Evolutionary conservation across 2,888 invertebrate genomes (phyloP), one percentile per base, ranked within the genome.

Genomic region (Spisula solida): DNA sequence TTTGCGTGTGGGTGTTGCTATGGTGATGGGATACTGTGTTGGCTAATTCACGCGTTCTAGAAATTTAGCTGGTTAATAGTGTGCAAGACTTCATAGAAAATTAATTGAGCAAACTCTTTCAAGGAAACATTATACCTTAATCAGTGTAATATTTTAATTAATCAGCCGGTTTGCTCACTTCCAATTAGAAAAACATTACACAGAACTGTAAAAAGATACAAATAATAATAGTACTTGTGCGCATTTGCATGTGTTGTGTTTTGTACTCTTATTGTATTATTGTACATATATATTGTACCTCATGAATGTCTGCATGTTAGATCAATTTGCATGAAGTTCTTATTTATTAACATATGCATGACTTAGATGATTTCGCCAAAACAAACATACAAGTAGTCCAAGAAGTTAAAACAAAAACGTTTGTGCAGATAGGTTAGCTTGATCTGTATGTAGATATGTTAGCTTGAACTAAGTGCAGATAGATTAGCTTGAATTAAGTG

Each of bases 21-120:
- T 66, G 60, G 60, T 66, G 60, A 66, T 66, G 60, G 60, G 6
- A 66, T 10, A 66, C n/a, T 66, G 60, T 66, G n/a, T n/a, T 66
- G 10, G 20, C 25, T 66, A 25, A 66, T 66, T 25, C n/a, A n/a
- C 4, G 60, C 25, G 6, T 66, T n/a, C n/a, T 25, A 66, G 25
- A 66, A 66, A 51, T 16, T 51, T 16, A 51, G 51, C 51, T 51
- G 51, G 51, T 51, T 51, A 51, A 51, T 51, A 1, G 51, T 51
- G 51, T 51, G 51, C 51, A 51, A 51, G 14, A 16, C 51, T 51
- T 51, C 51, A 51, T 51, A 51, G 14, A 60, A 66, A 66, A 66
- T 25, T 66, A 25, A 66, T 66, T 25, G 25, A 25, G 60, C 25
- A 66, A 66, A 66, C 25, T 10, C n/a, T 66, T 56, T 12, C 2